phyloP scores from a whole-genome alignment of 2,888 invertebrate species.

The Tethea ocularis region DNA sequence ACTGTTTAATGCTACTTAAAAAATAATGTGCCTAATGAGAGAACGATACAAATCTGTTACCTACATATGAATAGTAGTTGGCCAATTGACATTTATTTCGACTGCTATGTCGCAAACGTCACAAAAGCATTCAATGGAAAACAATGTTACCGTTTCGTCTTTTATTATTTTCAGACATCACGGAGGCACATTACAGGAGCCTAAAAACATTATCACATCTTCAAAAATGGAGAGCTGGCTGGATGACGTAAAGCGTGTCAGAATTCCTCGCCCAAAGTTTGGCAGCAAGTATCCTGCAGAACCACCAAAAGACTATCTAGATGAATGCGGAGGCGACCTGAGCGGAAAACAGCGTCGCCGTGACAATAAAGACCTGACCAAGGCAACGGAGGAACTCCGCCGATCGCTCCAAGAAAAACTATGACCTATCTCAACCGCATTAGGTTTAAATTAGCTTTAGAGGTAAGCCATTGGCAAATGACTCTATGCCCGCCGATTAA shows the following conservation, averaged over 20 bases:
- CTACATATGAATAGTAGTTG: slow-evolving; percentile 1
- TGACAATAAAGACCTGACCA: slow-evolving; percentile 83
- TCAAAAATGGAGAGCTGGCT: slow-evolving; percentile 91
- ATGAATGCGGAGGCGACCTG: slow-evolving; percentile 84
- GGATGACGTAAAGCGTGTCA: slow-evolving; percentile 91
- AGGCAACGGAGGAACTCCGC: slow-evolving; percentile 90
- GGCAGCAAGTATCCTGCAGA: slow-evolving; percentile 87
- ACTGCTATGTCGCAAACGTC: background rate
- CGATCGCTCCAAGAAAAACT: slow-evolving; percentile 90
- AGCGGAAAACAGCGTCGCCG: slow-evolving; percentile 77
- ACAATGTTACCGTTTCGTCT: slow-evolving; percentile 6
- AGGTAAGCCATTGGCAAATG: slow-evolving; percentile 33
- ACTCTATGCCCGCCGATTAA: slow-evolving; percentile 37
- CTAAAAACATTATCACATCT: slow-evolving; percentile 9
- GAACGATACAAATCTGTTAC: slow-evolving; percentile 8
- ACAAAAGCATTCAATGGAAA: background rate
- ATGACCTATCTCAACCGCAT: slow-evolving; percentile 68
- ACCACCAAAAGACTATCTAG: slow-evolving; percentile 91
- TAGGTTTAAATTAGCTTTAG: slow-evolving; percentile 52
- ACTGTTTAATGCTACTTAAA: slow-evolving; percentile 32
- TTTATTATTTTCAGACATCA: slow-evolving; percentile 14
- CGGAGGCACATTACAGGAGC: slow-evolving; percentile 11
- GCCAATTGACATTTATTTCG: background rate
- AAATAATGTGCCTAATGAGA: slow-evolving; percentile 2
- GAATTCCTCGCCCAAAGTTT: slow-evolving; percentile 93